Conservation (phyloP, 2,113 vertebrate genomes). For the Leiothrix lutea region DNA sequence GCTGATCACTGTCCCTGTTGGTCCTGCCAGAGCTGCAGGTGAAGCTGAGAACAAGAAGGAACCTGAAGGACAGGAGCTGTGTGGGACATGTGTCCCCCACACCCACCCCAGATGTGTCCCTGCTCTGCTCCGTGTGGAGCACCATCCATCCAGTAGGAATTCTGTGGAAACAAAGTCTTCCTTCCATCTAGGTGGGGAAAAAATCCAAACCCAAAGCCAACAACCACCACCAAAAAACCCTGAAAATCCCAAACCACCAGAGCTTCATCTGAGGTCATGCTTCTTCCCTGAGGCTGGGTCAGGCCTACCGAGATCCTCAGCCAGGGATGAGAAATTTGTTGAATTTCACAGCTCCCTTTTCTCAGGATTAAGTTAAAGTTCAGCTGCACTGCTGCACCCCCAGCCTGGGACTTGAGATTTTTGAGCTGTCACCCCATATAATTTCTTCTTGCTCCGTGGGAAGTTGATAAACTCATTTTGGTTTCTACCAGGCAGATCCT, state of each 20-base stretch:
- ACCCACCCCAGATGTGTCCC: neutral
- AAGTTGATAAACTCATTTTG: rapidly evolving
- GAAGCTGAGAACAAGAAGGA: neutral
- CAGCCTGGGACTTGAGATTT: rapidly evolving
- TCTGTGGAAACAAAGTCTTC: neutral
- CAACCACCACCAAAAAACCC: rapidly evolving
- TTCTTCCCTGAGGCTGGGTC: neutral
- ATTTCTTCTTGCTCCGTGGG: neutral
- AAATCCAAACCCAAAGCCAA: neutral
- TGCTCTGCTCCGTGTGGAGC: rapidly evolving
- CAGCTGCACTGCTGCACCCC: neutral
- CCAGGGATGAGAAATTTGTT: rapidly evolving
- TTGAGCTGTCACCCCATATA: neutral
- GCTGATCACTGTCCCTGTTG: rapidly evolving
- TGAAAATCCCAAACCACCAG: neutral
- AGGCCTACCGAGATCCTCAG: neutral
- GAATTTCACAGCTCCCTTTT: neutral
- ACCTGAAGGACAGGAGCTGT: neutral
- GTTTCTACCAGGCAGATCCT: neutral
- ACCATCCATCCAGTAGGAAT: neutral
- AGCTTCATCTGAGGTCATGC: neutral
- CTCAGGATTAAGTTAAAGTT: neutral
- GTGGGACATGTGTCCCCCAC: rapidly evolving
- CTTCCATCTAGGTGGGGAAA: neutral
- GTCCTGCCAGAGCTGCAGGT: neutral